Base-by-base conservation (phyloP, 2,888 invertebrate species). In the Drosophila hawaiiensis region DNA sequence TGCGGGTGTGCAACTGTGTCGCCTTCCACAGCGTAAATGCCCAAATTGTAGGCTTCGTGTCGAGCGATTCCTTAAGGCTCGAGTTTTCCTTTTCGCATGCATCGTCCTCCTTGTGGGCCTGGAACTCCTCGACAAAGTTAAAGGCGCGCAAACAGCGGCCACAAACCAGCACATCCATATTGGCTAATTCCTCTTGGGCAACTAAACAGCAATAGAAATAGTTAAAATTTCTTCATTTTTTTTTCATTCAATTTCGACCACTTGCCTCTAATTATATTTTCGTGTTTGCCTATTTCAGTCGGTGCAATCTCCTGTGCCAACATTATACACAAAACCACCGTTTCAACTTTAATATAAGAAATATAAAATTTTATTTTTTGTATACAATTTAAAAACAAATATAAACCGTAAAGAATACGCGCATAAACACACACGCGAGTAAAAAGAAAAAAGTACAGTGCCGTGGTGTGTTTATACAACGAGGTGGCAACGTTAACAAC, bases 1-100 rank as follows among this genome's bases (percentile, higher is more conserved):
- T 92, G 35, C 91, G 91, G 25, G 90, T 89, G 76, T 91, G 84
- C 47, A 94, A 89, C 83, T 95, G 95, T 14, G 95, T 94, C 68
- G 94, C 95, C 90, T 97, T 97, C 97, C 97, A 97, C 50, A 97
- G 92, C 6, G 97, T 94, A 91, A 97, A 97, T 47, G 97, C 97
- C 97, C 97, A 97, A 14, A 97, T 96, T 93, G 97, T 96, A 12
- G 97, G 96, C 92, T 97, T 97, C 69, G 95, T 95, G 92, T 97
- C 97, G 92, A 95, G 95, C 90, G 95, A 95, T 87, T 96, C 92
- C 28, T 92, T 91, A 2, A 92, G 82, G 75, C 92, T 96, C 85
- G 95, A 94, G 60, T 91, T 89, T 53, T 92, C 92, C 49, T 92
- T 92, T 54, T 87, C 91, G 19, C 92, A 92, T 0, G 84, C 72